phyloP scores from a whole-genome alignment of 2,888 invertebrate species.

The Agonopterix heracliana region DNA sequence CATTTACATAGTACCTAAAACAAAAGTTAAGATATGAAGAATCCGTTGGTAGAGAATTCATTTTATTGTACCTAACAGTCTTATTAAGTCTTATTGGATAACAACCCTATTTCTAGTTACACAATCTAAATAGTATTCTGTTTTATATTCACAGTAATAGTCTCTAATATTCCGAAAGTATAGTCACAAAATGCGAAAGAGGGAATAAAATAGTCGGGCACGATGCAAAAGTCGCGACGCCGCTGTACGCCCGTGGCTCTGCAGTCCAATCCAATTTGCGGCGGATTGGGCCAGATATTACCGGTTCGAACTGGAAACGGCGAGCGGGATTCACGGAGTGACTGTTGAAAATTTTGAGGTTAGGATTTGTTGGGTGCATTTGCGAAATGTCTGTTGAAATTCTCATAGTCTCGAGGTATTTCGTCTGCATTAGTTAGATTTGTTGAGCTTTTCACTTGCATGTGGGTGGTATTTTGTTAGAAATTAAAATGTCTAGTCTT shows the following conservation, averaged over 20 bases:
- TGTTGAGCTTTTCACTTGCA: too few species aligned
- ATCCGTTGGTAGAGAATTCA: too few species aligned
- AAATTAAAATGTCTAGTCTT: too few species aligned
- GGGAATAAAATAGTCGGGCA: constrained; percentile 15
- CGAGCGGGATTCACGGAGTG: constrained; percentile 9
- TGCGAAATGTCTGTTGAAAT: constrained; percentile 19
- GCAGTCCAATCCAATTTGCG: constrained; percentile 56
- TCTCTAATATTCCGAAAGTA: too few species aligned
- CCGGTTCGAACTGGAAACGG: constrained; percentile 11
- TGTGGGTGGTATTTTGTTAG: too few species aligned
- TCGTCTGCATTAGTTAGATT: too few species aligned
- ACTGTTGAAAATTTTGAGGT: constrained; percentile 20
- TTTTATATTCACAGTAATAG: too few species aligned
- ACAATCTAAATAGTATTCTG: neutral
- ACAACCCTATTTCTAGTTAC: too few species aligned
- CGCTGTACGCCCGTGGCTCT: constrained; percentile 16
- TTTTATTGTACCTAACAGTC: too few species aligned
- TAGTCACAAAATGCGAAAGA: neutral
- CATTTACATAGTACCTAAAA: too few species aligned
- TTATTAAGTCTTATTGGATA: too few species aligned
- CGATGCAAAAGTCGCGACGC: constrained; percentile 36
- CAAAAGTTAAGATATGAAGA: too few species aligned
- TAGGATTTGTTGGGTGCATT: constrained; percentile 7
- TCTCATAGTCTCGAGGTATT: constrained; percentile 5
- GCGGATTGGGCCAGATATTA: constrained; percentile 46